These are phyloP conservation scores for Butorides virescens DNA, from an alignment of 2,113 vertebrate genomes.

Conservation along the genomic window DNA sequence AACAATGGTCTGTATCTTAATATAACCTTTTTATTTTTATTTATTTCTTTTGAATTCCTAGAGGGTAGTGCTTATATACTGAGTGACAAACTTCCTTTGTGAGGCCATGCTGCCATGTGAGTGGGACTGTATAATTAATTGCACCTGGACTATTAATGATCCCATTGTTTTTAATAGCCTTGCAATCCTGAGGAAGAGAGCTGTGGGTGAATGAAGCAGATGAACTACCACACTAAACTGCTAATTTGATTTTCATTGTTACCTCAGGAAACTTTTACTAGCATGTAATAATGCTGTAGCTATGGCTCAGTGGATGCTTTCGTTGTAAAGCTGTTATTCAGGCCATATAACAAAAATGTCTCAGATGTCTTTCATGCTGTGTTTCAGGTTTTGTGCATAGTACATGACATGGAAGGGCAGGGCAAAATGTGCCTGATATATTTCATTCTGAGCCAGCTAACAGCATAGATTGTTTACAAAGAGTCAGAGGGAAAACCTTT, in stretches of 20 bases:
- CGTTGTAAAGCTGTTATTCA: background rate
- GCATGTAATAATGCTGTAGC: background rate
- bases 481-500: background rate
- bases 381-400: background rate
- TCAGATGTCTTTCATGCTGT: background rate
- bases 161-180: background rate
- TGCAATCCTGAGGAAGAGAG: background rate
- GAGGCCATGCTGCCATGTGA: background rate
- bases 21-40: background rate
- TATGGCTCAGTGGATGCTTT: background rate
- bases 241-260: slow-evolving; percentile 32
- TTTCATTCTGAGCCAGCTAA: background rate
- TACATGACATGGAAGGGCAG: background rate
- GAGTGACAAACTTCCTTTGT: background rate
- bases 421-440: background rate
- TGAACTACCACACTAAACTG: background rate
- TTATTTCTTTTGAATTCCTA: background rate
- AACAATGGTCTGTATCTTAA: background rate
- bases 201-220: background rate
- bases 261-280: slow-evolving; percentile 35
- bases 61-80: background rate
- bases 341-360: background rate
- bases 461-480: background rate
- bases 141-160: background rate
- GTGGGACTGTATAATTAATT: background rate